Base-by-base conservation (phyloP, 2,888 invertebrate genomes). In the Cistogaster globosa region DNA sequence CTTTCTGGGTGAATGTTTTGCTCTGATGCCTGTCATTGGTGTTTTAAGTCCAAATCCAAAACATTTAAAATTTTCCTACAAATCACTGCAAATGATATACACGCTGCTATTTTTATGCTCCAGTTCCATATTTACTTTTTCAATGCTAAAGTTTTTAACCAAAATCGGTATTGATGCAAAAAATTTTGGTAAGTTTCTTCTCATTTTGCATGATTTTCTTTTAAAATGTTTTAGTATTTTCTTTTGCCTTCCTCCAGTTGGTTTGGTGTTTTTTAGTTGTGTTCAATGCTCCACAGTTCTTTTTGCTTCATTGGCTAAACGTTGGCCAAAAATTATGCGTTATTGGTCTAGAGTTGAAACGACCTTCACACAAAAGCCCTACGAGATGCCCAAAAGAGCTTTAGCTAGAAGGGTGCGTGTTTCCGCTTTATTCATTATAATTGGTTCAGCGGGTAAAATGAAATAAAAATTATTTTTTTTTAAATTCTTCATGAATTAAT, bases 21-120 rank as follows among this genome's bases (percentile, higher is more conserved):
- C 93, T 3, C 80, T 94, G 51, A 92, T 94, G 90, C 94, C 94
- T 0, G 92, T 94, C 0, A 88, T 90, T 67, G 94, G 94, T 1
- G 88, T 94, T 1, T 90, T 89, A 48, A 91, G 91, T 2, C 75
- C 91, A 0, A 93, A 93, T 88, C 92, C 92, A 0, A 89, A 89
- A 20, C 85, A 87, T 14, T 45, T 91, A 14, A 88, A 88, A 1
- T 92, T 92, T 69, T 83, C 89, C 7, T 86, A 90, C 7, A 90
- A 87, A 69, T 90, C 92, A 0, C 2, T 89, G 2, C 89, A 87
- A 71, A 88, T 90, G 78, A 3, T 91, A 3, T 26, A 86, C 3
- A 87, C 90, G 0, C 0, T 89, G 12, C 0, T 87, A 0, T 91
- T 91, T 48, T 55, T 92, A 48, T 26, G 80, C 14, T 80, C 86